Percentiles rank a stretch among this genome's conserved stretches.
These are phyloP conservation scores for Chironomus riparius DNA, from an alignment of 2,888 invertebrate genomes.

Conservation along the genomic window DNA sequence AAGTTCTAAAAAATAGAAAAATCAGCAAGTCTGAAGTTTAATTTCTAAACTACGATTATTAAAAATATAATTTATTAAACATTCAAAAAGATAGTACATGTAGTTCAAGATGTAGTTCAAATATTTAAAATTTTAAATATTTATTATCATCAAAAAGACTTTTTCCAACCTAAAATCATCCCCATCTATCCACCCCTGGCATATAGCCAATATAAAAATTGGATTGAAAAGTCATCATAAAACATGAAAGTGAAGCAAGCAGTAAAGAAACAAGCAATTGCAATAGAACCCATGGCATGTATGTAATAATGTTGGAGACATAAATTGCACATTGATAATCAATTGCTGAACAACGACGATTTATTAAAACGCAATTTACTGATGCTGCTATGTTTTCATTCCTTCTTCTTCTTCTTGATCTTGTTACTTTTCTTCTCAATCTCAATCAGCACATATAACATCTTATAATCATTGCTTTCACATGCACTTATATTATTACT, in stretches of 20 bases:
- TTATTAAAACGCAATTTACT: conserved; percentile 17
- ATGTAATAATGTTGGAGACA: background rate
- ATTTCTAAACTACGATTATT: too few species aligned
- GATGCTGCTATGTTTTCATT: background rate
- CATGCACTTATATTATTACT: background rate
- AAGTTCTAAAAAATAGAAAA: too few species aligned
- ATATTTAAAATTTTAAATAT: too few species aligned
- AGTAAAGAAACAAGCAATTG: background rate
- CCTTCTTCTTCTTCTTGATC: background rate
- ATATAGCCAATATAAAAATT: background rate
- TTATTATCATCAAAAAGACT: too few species aligned
- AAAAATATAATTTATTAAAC: too few species aligned
- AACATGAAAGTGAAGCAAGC: background rate
- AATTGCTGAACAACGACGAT: conserved; percentile 11
- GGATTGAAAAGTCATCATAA: background rate
- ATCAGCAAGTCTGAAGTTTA: too few species aligned
- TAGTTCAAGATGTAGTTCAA: too few species aligned
- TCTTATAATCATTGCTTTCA: background rate
- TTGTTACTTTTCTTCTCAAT: too few species aligned
- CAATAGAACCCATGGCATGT: too few species aligned
- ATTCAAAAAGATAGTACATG: too few species aligned
- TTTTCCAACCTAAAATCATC: too few species aligned
- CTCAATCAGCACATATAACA: background rate
- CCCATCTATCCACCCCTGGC: background rate
- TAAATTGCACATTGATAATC: conserved; percentile 24